Evolutionary conservation across 92 coral and sea anemone genomes (phyloP), one percentile per base, ranked within the genome.

Genomic region (Phenganax marumi): DNA sequence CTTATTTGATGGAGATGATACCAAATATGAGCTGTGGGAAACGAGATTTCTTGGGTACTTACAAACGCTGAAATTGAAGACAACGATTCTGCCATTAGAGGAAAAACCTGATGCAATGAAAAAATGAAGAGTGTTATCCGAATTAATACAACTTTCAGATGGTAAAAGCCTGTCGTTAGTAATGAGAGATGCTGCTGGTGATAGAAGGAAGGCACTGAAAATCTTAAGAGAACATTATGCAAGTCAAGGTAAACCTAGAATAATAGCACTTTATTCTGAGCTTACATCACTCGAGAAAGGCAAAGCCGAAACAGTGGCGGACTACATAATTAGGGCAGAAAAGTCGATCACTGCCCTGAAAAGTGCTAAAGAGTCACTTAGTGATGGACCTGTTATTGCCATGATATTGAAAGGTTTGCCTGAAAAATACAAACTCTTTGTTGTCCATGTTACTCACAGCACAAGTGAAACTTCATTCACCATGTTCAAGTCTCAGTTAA

Each of bases 241-340:
- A 14, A 56, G 1, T 8, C 63, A 56, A 19, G 63, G 63, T 56
- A 56, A 56, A 19, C 0, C 63, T 14, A 56, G 1, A 56, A 56
- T 56, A 0, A 56, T 56, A 56, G 19, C 81, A 4, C 77, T 85
- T 50, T 85, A 79, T 71, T 54, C 89, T 1, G 82, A 73, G 55
- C 70, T 56, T 14, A 56, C 63, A 8, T 56, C 63, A 19, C 63
- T 56, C 21, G n/a, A 56, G 63, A 56, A 56, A 19, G 0, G 63
- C 17, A 3, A 14, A 19, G 7, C n/a, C 0, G 63, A 0, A 56
- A 56, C 63, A 14, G 63, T 56, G 3, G 7, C 63, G 3, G 63
- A 56, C 63, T 56, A 56, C 7, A 4, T 56, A 56, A 56, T 56
- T 56, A 0, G 63, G 7, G 63, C 63, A 14, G 63, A 56, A 56